Evolutionary conservation across 92 coral and sea anemone genomes (phyloP).

Genomic region (Epizoanthus illoricatus): DNA sequence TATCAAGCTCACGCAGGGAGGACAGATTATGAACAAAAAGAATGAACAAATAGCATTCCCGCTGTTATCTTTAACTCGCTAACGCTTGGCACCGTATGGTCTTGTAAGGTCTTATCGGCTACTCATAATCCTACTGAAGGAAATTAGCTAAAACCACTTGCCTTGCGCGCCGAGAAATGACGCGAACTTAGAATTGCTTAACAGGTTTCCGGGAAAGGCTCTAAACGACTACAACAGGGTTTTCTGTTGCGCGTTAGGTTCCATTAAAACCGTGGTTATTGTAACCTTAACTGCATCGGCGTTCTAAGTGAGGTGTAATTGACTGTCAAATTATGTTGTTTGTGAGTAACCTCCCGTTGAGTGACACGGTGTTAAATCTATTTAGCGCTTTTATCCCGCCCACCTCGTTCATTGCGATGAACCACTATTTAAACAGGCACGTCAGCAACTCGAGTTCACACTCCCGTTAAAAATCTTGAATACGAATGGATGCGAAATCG

Average conservation of each 20-base stretch:
- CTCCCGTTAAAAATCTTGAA: slow-evolving; percentile 44
- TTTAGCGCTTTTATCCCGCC: slow-evolving; percentile 84
- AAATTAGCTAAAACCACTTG: slow-evolving; percentile 69
- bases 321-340: slow-evolving; percentile 85
- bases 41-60: slow-evolving; percentile 17
- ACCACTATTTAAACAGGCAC: slow-evolving; percentile 71
- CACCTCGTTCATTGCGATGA: slow-evolving; percentile 62
- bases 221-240: slow-evolving; percentile 44
- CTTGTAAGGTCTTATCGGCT: slow-evolving; percentile 77
- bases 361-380: slow-evolving; percentile 86
- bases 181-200: slow-evolving; percentile 36
- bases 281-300: slow-evolving; percentile 61
- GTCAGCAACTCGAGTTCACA: slow-evolving; percentile 12
- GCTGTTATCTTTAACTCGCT: slow-evolving; percentile 51
- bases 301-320: slow-evolving; percentile 69
- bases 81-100: slow-evolving; percentile 41
- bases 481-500: slow-evolving; percentile 40
- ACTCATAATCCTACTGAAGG: slow-evolving; percentile 76
- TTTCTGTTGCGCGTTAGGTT: slow-evolving; percentile 41
- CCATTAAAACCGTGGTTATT: slow-evolving; percentile 42
- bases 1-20: slow-evolving; percentile 47
- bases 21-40: slow-evolving; percentile 22
- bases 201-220: slow-evolving; percentile 50
- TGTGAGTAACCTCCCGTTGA: slow-evolving; percentile 84
- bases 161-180: slow-evolving; percentile 60